Conservation (phyloP, 2,888 invertebrate genomes). For the Dasysyrphus tricinctus region DNA sequence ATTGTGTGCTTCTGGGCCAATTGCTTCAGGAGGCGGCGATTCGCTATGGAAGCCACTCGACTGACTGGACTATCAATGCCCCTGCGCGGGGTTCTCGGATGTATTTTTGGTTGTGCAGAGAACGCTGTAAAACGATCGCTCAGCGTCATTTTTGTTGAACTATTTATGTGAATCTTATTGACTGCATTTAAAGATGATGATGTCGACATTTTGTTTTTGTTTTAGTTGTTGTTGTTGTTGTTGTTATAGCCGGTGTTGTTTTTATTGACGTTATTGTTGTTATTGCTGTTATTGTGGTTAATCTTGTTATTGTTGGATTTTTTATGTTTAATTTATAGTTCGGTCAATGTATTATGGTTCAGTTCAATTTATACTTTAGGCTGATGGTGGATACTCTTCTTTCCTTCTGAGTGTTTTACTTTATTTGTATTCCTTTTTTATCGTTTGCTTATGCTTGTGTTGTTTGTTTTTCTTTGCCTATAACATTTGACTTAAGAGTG, state of each 20-base stretch:
- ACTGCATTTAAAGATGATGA: slow-evolving; percentile 62
- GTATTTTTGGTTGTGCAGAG: slow-evolving; percentile 77
- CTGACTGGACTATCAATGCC: slow-evolving; percentile 62
- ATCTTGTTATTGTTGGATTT: too few relatives aligned
- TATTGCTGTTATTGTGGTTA: neutral
- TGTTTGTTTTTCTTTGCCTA: neutral
- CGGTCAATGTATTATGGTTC: neutral
- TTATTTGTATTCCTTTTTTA: neutral
- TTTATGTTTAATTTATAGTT: neutral
- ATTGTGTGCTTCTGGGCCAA: slow-evolving; percentile 82
- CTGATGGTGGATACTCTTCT: neutral
- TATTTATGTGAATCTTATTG: slow-evolving; percentile 81
- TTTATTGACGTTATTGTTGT: slow-evolving; percentile 1
- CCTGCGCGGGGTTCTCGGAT: slow-evolving; percentile 77
- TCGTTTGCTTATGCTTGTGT: too few relatives aligned
- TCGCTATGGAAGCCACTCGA: slow-evolving; percentile 79
- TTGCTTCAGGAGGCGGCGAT: slow-evolving; percentile 81
- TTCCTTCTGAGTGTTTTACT: neutral
- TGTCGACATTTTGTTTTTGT: slow-evolving; percentile 60
- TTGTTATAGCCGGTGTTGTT: neutral
- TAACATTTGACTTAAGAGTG: neutral
- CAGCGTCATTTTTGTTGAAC: slow-evolving; percentile 84
- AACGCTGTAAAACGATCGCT: slow-evolving; percentile 83
- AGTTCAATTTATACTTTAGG: too few relatives aligned
- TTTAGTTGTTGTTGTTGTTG: slow-evolving; percentile 24